Evolutionary conservation across 1,140 invertebrate genomes (phyloP).

Genomic region (Calephelis nemesis): DNA sequence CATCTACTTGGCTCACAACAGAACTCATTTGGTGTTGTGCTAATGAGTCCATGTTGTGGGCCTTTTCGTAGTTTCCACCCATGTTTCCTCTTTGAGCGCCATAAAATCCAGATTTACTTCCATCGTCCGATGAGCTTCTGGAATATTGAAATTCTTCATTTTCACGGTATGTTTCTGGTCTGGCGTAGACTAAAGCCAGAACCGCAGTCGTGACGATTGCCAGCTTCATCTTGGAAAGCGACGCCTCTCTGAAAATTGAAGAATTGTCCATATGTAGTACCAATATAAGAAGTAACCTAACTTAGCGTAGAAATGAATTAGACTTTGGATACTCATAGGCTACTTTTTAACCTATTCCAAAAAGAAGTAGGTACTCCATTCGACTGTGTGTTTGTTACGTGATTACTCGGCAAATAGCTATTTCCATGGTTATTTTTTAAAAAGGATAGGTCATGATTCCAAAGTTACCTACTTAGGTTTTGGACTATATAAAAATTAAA

Average conservation of each 20-base stretch:
- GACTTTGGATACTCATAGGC: too few relatives aligned
- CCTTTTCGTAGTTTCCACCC: constrained; percentile 73
- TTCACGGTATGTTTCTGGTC: constrained; percentile 70
- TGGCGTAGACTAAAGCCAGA: constrained; percentile 50
- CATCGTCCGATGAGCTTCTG: constrained; percentile 69
- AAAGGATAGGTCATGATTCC: too few relatives aligned
- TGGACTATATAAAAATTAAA: too few relatives aligned
- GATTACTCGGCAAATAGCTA: too few relatives aligned
- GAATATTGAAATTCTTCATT: constrained; percentile 76
- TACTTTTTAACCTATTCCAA: too few relatives aligned
- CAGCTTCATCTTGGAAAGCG: constrained; percentile 49
- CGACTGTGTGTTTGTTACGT: too few relatives aligned
- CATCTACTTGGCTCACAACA: constrained; percentile 58
- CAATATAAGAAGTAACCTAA: too few relatives aligned
- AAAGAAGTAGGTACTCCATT: too few relatives aligned
- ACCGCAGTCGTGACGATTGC: constrained; percentile 48
- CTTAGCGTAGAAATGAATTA: too few relatives aligned
- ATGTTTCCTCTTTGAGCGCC: constrained; percentile 73
- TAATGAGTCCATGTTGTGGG: constrained; percentile 73
- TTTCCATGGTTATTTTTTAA: too few relatives aligned
- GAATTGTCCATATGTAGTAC: background rate
- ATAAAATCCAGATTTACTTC: constrained; percentile 67
- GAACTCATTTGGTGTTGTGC: constrained; percentile 73
- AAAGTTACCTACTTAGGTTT: too few relatives aligned
- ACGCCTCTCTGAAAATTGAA: constrained; percentile 36